These are phyloP conservation scores for Philaethria dido DNA, from an alignment of 2,888 invertebrate genomes.

Conservation along the genomic window DNA sequence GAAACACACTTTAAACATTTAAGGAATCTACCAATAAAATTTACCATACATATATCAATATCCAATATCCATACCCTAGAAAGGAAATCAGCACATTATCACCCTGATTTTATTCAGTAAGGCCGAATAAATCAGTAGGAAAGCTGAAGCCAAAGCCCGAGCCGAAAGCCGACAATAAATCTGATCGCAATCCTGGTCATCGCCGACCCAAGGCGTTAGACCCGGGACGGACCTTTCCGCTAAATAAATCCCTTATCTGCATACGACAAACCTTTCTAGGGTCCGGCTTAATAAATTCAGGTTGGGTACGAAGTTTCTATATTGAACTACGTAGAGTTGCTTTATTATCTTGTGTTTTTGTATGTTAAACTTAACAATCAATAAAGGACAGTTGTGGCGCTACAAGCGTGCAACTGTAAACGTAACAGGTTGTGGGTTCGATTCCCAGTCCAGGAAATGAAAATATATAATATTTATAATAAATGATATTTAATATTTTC, in stretches of 20 bases:
- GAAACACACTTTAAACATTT: no score
- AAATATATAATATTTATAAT: no score
- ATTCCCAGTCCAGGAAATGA: no score
- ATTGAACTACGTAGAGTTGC: conserved; percentile 59
- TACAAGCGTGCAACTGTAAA: no score
- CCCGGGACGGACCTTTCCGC: conserved; percentile 83
- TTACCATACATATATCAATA: neutral
- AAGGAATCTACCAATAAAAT: neutral
- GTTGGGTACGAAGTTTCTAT: conserved; percentile 78
- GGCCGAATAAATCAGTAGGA: conserved; percentile 78
- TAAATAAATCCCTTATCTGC: conserved; percentile 85
- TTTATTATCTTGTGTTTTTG: conserved; percentile 40
- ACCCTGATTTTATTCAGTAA: conserved; percentile 68
- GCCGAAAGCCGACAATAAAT: conserved; percentile 80
- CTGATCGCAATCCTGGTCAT: conserved; percentile 80
- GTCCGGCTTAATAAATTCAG: conserved; percentile 84
- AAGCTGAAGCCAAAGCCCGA: conserved; percentile 58
- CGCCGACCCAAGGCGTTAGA: conserved; percentile 78
- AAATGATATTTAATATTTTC: no score
- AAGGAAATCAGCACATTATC: conserved; percentile 61
- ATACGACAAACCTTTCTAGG: conserved; percentile 84
- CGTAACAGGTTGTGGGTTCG: no score
- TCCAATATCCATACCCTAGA: conserved; percentile 18
- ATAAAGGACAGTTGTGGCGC: no score
- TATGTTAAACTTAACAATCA: no score